Conservation (phyloP, 2,113 vertebrate genomes). For the Taurulus bubalis region DNA sequence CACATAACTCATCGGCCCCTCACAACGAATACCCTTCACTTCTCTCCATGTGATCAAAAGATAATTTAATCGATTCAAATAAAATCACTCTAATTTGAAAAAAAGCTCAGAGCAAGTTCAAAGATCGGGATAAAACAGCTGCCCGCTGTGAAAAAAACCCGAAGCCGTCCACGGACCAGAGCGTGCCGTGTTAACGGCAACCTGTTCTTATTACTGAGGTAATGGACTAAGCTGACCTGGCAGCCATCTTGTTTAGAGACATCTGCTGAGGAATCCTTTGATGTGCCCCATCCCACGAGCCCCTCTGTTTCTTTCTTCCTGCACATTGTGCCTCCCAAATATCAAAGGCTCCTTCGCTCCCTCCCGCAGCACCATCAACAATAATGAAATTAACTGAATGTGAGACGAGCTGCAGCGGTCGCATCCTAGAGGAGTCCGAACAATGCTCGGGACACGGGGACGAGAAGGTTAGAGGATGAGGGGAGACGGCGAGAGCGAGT, state of each 20-base stretch:
- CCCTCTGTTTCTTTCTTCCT: conserved; percentile 48
- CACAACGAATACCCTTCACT: conserved; percentile 6
- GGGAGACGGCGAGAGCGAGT: neutral
- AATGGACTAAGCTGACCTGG: conserved; percentile 65
- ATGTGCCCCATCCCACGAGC: conserved; percentile 52
- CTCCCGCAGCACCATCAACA: conserved; percentile 29
- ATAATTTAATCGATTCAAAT: conserved; percentile 13
- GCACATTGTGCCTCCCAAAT: conserved; percentile 48
- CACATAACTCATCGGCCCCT: conserved; percentile 21
- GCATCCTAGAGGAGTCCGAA: conserved; percentile 10
- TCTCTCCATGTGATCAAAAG: conserved; percentile 21
- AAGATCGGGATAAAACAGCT: conserved; percentile 16
- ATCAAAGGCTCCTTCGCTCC: conserved; percentile 61
- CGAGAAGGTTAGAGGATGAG: conserved; percentile 1
- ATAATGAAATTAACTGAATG: conserved; percentile 59
- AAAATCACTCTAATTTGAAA: conserved; percentile 32
- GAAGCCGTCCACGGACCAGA: neutral
- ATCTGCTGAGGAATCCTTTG: conserved; percentile 74
- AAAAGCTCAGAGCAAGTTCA: conserved; percentile 27
- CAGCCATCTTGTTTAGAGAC: conserved; percentile 74
- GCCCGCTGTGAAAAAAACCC: neutral
- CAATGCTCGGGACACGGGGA: neutral
- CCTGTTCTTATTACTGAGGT: conserved; percentile 52
- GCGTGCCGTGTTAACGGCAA: conserved; percentile 36
- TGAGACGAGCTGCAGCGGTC: conserved; percentile 53